Evolutionary conservation across 2,888 invertebrate species (phyloP).

Genomic region (Leptinotarsa rubiginosa): DNA sequence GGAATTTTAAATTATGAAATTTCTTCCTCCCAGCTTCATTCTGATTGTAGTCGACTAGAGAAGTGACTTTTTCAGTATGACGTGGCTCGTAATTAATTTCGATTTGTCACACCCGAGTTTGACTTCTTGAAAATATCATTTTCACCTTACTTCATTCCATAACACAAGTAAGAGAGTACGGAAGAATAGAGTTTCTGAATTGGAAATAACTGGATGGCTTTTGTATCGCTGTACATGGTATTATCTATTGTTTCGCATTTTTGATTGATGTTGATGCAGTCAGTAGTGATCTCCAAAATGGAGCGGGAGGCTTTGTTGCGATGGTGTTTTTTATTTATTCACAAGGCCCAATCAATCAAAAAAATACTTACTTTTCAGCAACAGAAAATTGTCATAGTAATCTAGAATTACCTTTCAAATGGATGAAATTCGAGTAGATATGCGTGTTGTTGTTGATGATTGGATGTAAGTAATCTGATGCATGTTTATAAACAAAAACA

Average conservation of each 20-base stretch:
- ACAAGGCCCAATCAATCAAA: neutral
- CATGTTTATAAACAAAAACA: no score
- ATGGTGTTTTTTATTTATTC: neutral
- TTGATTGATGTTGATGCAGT: conserved; percentile 4
- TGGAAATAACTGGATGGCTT: conserved; percentile 14
- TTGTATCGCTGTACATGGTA: neutral
- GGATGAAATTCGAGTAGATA: neutral
- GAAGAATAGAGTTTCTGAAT: conserved; percentile 4
- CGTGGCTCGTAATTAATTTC: conserved; percentile 6
- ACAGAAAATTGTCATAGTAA: neutral
- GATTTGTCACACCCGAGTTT: conserved; percentile 2
- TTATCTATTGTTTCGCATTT: conserved; percentile 10
- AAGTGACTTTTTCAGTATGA: neutral
- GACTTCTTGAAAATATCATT: conserved; percentile 16
- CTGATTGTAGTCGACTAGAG: neutral
- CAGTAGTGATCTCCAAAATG: neutral
- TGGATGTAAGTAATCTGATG: no score
- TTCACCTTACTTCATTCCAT: conserved; percentile 4
- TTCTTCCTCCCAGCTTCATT: neutral
- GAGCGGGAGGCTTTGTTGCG: neutral
- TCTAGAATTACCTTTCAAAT: neutral
- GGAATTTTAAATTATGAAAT: neutral
- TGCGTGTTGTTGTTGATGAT: neutral
- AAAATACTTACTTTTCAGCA: neutral
- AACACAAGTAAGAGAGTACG: neutral